Conservation (phyloP, 2,888 invertebrate genomes). For the Spilosoma lubricipeda region DNA sequence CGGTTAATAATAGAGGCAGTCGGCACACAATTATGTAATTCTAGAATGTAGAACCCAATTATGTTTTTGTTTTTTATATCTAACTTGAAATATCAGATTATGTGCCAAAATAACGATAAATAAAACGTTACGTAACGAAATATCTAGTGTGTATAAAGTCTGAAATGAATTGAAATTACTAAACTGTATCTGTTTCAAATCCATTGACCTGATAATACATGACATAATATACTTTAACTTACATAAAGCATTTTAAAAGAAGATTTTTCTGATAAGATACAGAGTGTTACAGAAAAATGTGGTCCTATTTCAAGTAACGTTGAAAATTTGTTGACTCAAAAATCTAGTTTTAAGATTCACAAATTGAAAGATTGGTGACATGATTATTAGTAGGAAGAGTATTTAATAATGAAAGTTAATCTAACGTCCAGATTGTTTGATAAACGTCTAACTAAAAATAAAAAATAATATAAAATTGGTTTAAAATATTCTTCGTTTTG, state of each 20-base stretch:
- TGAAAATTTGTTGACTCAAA: not conserved
- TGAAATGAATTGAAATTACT: not conserved
- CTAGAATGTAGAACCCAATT: too few relatives aligned
- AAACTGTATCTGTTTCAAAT: not conserved
- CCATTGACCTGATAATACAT: not conserved
- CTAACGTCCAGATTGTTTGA: not conserved
- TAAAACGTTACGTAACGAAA: not conserved
- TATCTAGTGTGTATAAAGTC: not conserved
- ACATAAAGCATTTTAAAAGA: not conserved
- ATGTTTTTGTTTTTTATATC: not conserved
- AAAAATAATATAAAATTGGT: too few relatives aligned
- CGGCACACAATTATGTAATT: not conserved
- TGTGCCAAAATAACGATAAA: conserved; percentile 9
- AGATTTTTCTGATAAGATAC: not conserved
- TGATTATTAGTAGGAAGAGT: not conserved
- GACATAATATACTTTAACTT: not conserved
- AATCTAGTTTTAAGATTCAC: too few relatives aligned
- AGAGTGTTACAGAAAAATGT: not conserved
- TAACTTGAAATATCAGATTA: not conserved
- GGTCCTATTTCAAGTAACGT: not conserved
- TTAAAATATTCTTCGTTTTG: too few relatives aligned
- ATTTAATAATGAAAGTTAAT: not conserved
- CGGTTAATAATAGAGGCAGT: not conserved
- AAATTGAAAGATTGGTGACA: not conserved
- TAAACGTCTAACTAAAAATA: not conserved